A percentile compares a stretch with the other conserved stretches of the same genome.
Evolutionary conservation across 2,888 invertebrate genomes (phyloP).

Genomic region (Hermaeophaga mercurialis): DNA sequence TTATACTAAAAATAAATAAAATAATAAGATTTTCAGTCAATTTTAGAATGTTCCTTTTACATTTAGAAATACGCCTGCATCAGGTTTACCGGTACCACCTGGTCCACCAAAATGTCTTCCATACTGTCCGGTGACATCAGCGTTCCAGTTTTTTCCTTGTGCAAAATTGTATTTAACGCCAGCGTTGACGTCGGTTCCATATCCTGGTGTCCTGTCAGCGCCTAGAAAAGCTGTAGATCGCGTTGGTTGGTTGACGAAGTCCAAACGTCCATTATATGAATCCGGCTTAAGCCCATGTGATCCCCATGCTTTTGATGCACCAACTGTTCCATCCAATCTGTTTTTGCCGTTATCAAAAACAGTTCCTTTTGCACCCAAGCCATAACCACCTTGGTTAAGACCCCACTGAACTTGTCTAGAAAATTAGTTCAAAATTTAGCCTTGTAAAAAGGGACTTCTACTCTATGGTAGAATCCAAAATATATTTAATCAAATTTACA

Average conservation of each 20-base stretch:
- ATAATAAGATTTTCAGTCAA: too few relatives aligned
- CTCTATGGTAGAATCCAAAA: too few relatives aligned
- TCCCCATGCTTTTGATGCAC: conserved; percentile 41
- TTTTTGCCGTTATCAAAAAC: conserved; percentile 40
- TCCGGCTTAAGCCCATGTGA: conserved; percentile 40
- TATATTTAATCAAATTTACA: too few relatives aligned
- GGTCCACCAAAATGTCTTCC: conserved; percentile 43
- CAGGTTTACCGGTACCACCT: conserved; percentile 40
- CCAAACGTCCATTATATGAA: conserved; percentile 42
- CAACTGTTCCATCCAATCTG: conserved; percentile 41
- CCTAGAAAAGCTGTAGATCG: conserved; percentile 39
- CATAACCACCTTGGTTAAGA: conserved; percentile 20
- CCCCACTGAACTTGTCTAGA: conserved; percentile 31
- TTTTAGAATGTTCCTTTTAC: conserved; percentile 14
- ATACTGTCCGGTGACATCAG: conserved; percentile 42
- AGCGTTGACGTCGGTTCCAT: conserved; percentile 43
- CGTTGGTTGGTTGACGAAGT: conserved; percentile 42
- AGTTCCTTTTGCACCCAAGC: conserved; percentile 40
- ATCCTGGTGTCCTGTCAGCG: conserved; percentile 38
- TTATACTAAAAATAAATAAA: too few relatives aligned
- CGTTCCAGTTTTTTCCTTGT: conserved; percentile 39
- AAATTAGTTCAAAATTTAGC: neutral
- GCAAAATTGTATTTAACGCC: conserved; percentile 40
- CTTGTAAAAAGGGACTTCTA: too few relatives aligned
- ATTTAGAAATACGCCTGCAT: conserved; percentile 29